Base-by-base conservation (phyloP, 2,888 invertebrate species). In the Cephus pulcher region DNA sequence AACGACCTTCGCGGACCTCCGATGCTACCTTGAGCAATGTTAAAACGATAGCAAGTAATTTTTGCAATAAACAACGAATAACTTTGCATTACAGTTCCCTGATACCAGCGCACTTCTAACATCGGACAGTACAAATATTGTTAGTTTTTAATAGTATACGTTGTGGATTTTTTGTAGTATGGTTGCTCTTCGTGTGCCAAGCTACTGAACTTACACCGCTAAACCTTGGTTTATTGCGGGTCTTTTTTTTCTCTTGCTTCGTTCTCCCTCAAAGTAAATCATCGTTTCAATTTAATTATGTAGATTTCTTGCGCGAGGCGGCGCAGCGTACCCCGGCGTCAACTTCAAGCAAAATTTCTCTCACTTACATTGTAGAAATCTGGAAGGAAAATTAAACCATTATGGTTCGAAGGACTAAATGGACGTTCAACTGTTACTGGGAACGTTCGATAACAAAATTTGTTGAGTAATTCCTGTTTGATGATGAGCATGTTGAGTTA, bases 71-170 rank as follows among this genome's bases (percentile, higher is more conserved):
- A 74, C 35, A 74, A 30, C 30, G 12, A 32, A 71, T 69, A 70
- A 76, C 33, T 75, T 75, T 76, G 40, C 76, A 82, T 76, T 56
- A 76, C 76, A 87, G 89, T 90, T 90, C 90, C 90, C 90, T 89
- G 90, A 89, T 90, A 90, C 87, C 90, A 89, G 88, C 89, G 88
- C 86, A 85, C 86, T 89, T 86, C 83, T 85, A 77, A 88, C 84
- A 87, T 86, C 82, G 84, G 84, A 88, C 85, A 88, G 87, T 90
- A 90, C 89, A 90, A 90, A 90, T 87, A 90, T 88, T 89, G 88
- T 89, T 89, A 89, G 86, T 89, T 85, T 33, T 86, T 84, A 87
- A 86, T 89, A 89, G 89, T 87, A 89, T 89, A 90, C 88, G 87
- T 87, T 84, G 87, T 88, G 85, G 82, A 88, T 89, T 88, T 86